Percentiles rank a stretch among this genome's conserved stretches.
phyloP scores from a whole-genome alignment of 2,113 vertebrate species.

The Erpornis zantholeuca region DNA sequence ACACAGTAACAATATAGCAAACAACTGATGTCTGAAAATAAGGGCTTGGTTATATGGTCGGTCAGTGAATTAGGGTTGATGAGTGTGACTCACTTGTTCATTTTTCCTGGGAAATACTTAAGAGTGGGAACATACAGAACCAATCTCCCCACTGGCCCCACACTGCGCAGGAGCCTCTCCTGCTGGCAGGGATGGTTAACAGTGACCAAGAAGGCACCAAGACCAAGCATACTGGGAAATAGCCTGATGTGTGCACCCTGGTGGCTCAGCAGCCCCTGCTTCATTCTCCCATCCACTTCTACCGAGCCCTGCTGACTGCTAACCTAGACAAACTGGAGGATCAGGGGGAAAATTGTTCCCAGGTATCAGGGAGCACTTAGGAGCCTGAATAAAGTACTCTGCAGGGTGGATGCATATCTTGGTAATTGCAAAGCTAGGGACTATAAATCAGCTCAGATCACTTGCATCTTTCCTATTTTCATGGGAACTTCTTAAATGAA shows the following conservation, averaged over 20 bases:
- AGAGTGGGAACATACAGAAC: not conserved
- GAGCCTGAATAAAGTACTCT: not conserved
- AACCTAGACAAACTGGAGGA: not conserved
- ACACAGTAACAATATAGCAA: not conserved
- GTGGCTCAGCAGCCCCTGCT: not conserved
- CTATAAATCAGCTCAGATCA: not conserved
- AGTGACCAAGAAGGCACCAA: not conserved
- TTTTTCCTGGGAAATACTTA: not conserved
- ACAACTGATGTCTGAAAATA: not conserved
- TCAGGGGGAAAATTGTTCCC: not conserved
- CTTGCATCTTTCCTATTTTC: not conserved
- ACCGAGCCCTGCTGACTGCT: not conserved
- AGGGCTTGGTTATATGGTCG: not conserved
- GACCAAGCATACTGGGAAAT: not conserved
- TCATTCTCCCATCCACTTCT: accelerated
- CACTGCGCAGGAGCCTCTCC: not conserved
- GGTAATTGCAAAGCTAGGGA: not conserved
- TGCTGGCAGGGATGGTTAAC: not conserved
- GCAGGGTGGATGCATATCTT: accelerated
- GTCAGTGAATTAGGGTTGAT: not conserved
- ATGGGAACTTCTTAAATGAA: not conserved
- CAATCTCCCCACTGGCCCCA: not conserved
- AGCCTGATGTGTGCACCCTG: not conserved
- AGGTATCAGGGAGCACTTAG: not conserved
- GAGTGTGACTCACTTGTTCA: not conserved